Conservation (phyloP, 2,888 invertebrate genomes). For the Nezara viridula region DNA sequence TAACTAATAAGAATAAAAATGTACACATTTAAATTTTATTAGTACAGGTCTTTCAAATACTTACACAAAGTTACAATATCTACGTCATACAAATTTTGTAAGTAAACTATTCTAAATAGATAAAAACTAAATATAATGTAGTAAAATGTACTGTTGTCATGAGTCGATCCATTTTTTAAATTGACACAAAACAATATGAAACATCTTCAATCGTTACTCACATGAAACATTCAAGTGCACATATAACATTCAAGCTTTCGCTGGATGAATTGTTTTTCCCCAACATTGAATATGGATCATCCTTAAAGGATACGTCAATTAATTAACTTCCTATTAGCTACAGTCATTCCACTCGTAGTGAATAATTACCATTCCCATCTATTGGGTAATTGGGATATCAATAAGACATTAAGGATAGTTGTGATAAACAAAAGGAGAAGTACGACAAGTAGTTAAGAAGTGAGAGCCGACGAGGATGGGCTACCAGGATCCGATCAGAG, state of each 20-base stretch:
- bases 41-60: too few species aligned
- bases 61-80: too few species aligned
- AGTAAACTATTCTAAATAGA: too few species aligned
- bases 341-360: not conserved
- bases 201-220: too few species aligned
- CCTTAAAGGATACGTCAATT: not conserved
- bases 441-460: not conserved
- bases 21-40: too few species aligned
- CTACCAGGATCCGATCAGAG: not conserved
- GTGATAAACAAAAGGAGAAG: not conserved
- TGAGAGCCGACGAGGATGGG: not conserved
- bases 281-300: not conserved
- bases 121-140: too few species aligned
- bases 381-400: conserved; percentile 14
- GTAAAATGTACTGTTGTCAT: too few species aligned
- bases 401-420: conserved; percentile 1
- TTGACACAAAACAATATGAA: too few species aligned
- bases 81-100: too few species aligned
- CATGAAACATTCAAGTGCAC: not conserved
- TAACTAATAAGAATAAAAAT: too few species aligned
- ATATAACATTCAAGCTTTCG: not conserved
- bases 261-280: not conserved
- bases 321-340: conserved; percentile 6
- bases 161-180: too few species aligned
- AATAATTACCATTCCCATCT: conserved; percentile 14